phyloP scores from a whole-genome alignment of 2,888 invertebrate species.

The Drosophila siamana region DNA sequence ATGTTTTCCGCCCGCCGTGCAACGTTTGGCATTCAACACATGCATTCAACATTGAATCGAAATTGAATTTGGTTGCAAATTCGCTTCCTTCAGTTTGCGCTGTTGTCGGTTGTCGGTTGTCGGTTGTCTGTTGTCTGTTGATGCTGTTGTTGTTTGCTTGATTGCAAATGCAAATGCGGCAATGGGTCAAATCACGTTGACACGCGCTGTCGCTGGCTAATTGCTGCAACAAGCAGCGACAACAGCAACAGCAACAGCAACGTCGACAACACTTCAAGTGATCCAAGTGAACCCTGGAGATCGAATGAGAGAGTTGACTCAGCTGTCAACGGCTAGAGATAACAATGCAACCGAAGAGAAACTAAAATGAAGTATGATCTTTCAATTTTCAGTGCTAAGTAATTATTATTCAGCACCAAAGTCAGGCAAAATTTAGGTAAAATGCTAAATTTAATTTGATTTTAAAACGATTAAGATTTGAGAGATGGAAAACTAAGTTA shows the following conservation, averaged over 20 bases:
- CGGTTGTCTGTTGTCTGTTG: constrained; percentile 5
- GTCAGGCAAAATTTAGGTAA: no score
- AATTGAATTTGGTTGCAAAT: constrained; percentile 28
- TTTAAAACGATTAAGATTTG: no score
- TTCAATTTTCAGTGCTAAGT: no score
- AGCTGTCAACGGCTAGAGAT: not conserved
- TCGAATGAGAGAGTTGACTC: not conserved
- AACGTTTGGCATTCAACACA: constrained; percentile 29
- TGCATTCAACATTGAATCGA: constrained; percentile 41
- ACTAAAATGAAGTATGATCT: not conserved
- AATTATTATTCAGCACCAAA: no score
- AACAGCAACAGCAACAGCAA: constrained; percentile 5
- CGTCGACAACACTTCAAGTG: constrained; percentile 4
- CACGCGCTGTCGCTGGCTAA: constrained; percentile 65
- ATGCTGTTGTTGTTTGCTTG: constrained; percentile 37
- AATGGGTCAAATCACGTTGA: constrained; percentile 70
- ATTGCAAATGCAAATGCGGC: constrained; percentile 62
- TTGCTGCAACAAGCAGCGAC: constrained; percentile 65
- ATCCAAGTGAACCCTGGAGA: constrained; percentile 21
- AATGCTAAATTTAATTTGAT: no score
- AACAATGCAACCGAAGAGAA: no score
- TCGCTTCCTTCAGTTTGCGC: constrained; percentile 14
- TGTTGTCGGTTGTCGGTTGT: no score
- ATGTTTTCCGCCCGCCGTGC: constrained; percentile 14
- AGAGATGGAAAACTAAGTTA: no score